Percentiles rank a stretch among this genome's conserved stretches.
Conservation (phyloP, 2,113 vertebrate genomes). For the Perca schrenkii region DNA sequence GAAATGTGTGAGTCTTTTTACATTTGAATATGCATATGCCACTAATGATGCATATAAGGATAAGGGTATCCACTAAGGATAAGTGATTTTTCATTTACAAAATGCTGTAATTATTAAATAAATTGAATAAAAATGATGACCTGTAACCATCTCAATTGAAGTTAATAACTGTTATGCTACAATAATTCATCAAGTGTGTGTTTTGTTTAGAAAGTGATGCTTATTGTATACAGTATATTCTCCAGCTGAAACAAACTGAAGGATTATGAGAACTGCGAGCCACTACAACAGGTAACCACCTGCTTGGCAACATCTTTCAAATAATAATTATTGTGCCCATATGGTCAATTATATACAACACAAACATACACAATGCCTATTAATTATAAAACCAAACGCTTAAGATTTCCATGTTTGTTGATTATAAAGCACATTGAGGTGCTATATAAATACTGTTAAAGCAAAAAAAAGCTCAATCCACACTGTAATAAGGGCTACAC, state of each 20-base stretch:
- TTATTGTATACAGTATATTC: not conserved
- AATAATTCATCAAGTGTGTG: slow-evolving; percentile 8
- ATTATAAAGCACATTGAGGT: too few relatives aligned
- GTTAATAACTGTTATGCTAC: slow-evolving; percentile 14
- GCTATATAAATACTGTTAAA: too few relatives aligned
- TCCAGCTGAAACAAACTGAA: slow-evolving; percentile 12
- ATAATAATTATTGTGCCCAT: slow-evolving; percentile 1
- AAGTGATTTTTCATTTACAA: not conserved
- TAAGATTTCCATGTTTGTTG: too few relatives aligned
- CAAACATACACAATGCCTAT: not conserved
- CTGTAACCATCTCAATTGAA: slow-evolving; percentile 20
- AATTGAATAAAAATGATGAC: slow-evolving; percentile 16
- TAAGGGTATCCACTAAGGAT: not conserved
- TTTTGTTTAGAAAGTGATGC: not conserved
- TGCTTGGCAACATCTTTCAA: slow-evolving; percentile 10
- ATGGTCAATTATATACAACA: not conserved
- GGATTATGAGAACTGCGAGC: slow-evolving; percentile 1
- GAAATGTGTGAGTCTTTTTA: not conserved
- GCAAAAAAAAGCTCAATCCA: too few relatives aligned
- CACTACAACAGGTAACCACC: slow-evolving; percentile 39
- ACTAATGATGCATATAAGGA: not conserved
- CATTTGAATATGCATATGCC: slow-evolving; percentile 14
- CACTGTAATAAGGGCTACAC: too few relatives aligned
- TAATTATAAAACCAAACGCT: not conserved
- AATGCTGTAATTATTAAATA: not conserved